phyloP scores from a whole-genome alignment of 2,113 vertebrate genomes.

The Ginglymostoma cirratum region DNA sequence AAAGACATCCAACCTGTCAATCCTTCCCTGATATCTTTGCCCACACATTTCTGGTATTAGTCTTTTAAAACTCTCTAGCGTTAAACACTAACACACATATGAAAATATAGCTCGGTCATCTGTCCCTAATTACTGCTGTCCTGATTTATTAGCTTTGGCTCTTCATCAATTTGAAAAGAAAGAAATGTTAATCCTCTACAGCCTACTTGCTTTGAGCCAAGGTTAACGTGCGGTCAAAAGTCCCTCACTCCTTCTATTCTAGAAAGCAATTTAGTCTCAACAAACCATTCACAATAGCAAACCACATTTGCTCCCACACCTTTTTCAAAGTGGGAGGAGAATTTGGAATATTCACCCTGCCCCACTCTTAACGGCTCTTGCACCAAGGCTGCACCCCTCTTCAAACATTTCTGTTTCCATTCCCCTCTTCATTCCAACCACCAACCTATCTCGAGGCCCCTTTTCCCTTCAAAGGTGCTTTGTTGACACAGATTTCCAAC shows the following conservation, averaged over 20 bases:
- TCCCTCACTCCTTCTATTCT: neutral
- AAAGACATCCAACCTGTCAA: too few species aligned
- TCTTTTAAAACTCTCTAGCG: too few species aligned
- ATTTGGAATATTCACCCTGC: neutral
- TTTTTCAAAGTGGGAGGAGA: neutral
- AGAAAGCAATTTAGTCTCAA: neutral
- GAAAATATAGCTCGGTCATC: neutral
- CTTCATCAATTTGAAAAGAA: neutral
- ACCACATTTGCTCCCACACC: neutral
- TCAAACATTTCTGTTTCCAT: neutral
- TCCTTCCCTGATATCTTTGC: too few species aligned
- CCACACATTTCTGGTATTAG: too few species aligned
- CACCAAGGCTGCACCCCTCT: too few species aligned
- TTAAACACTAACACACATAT: neutral
- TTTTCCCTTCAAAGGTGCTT: neutral
- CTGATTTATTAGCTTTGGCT: neutral
- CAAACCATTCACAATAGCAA: neutral
- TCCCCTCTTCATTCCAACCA: neutral
- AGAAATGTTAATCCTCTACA: neutral
- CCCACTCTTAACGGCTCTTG: too few species aligned
- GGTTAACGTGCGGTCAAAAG: neutral
- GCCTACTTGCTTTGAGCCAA: neutral
- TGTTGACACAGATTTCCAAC: neutral
- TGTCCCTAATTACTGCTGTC: neutral
- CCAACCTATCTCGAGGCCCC: neutral